These are phyloP conservation scores for Melanophora roralis DNA, from an alignment of 2,888 invertebrate species.

Conservation along the genomic window DNA sequence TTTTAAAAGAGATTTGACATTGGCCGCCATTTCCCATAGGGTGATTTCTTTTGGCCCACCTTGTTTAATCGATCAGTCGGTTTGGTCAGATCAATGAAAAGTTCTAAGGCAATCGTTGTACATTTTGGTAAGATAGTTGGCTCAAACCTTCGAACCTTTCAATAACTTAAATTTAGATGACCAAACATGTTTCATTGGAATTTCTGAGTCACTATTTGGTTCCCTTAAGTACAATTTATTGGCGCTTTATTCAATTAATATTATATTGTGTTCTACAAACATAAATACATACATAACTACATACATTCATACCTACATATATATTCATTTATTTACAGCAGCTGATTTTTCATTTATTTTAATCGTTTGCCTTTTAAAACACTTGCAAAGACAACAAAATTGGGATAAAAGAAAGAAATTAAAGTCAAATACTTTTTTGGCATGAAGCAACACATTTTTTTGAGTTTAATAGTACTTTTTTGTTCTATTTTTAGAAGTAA, in stretches of 20 bases:
- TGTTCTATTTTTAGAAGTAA: conserved; percentile 17
- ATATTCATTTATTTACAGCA: no score
- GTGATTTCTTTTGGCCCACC: no score
- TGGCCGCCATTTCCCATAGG: no score
- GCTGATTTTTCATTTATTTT: no score
- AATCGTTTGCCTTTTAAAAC: no score
- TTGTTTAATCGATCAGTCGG: conserved; percentile 40
- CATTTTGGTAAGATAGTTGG: neutral
- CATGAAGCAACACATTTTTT: conserved; percentile 46
- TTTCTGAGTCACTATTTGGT: conserved; percentile 28
- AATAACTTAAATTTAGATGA: neutral
- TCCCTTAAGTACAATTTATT: neutral
- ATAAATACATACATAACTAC: no score
- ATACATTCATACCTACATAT: no score
- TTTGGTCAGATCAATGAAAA: conserved; percentile 32
- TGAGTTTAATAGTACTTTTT: conserved; percentile 31
- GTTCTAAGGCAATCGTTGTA: conserved; percentile 1
- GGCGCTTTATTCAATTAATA: no score
- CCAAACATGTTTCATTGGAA: conserved; percentile 16
- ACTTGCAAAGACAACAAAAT: no score
- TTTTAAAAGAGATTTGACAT: no score
- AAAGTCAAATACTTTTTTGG: conserved; percentile 31
- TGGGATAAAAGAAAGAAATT: conserved; percentile 11
- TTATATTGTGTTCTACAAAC: no score
- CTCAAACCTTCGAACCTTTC: conserved; percentile 23